Conservation (phyloP, 2,888 invertebrate species). For the Chironomus tentans region DNA sequence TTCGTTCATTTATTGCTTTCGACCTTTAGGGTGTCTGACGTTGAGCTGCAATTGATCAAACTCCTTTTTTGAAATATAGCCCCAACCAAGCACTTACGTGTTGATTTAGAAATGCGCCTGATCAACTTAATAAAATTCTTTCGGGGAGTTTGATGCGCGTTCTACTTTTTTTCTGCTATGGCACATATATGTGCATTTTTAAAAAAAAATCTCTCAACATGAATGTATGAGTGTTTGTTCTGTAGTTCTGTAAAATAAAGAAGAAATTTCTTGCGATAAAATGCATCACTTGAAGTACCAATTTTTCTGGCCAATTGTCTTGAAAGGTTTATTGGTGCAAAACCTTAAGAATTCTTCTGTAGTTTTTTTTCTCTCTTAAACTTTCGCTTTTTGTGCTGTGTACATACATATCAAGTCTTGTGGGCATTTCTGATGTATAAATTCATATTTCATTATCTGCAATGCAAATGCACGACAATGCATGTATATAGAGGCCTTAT, state of each 20-base stretch:
- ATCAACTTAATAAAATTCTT: too few relatives aligned
- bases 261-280: not conserved
- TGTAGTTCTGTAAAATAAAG: not conserved
- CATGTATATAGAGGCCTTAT: too few relatives aligned
- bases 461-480: too few relatives aligned
- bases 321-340: not conserved
- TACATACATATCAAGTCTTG: not conserved
- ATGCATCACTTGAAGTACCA: not conserved
- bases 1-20: too few relatives aligned
- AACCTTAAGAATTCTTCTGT: not conserved
- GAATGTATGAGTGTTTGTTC: not conserved
- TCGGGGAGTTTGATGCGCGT: too few relatives aligned
- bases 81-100: too few relatives aligned
- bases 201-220: not conserved
- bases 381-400: slow-evolving; percentile 16
- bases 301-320: slow-evolving; percentile 10
- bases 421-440: not conserved
- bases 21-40: too few relatives aligned
- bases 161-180: too few relatives aligned
- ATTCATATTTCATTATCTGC: too few relatives aligned
- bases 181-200: not conserved
- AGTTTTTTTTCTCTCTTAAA: not conserved
- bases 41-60: too few relatives aligned
- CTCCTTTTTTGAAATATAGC: too few relatives aligned
- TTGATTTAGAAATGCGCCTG: not conserved